Evolutionary conservation across 2,113 vertebrate species (phyloP).

Genomic region (Caracal caracal): DNA sequence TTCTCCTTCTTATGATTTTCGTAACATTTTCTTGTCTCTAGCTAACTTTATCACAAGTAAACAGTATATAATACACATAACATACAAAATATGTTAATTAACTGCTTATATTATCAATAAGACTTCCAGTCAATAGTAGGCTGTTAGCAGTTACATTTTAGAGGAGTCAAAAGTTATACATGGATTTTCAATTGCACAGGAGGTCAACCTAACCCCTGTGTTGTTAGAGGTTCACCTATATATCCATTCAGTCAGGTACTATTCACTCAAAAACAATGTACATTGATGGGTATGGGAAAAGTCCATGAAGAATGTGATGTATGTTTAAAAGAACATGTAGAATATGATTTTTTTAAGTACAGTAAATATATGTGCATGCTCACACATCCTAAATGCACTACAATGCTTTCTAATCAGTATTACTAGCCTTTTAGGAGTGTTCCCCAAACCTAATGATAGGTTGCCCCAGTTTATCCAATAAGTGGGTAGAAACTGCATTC

Average conservation of each 20-base stretch:
- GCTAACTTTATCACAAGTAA: not conserved
- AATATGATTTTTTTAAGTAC: not conserved
- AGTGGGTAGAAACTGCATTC: not conserved
- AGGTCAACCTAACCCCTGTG: not conserved
- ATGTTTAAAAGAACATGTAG: not conserved
- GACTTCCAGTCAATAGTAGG: not conserved
- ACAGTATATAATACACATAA: not conserved
- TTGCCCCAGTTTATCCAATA: not conserved
- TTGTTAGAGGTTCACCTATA: not conserved
- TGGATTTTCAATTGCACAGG: not conserved
- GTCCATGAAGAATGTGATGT: not conserved
- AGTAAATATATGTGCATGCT: not conserved
- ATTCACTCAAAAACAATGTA: not conserved
- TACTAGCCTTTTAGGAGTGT: not conserved
- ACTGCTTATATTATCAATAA: not conserved
- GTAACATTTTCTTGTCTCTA: not conserved
- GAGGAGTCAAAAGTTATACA: not conserved
- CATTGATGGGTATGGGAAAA: not conserved
- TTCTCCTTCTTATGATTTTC: not conserved
- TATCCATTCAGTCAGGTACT: not conserved
- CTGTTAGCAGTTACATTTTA: not conserved
- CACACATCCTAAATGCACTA: not conserved
- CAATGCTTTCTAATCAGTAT: not conserved
- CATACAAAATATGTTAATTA: not conserved
- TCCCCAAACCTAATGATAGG: not conserved